Base-by-base conservation (phyloP, 2,888 invertebrate genomes). In the Meiosimyza decipiens region DNA sequence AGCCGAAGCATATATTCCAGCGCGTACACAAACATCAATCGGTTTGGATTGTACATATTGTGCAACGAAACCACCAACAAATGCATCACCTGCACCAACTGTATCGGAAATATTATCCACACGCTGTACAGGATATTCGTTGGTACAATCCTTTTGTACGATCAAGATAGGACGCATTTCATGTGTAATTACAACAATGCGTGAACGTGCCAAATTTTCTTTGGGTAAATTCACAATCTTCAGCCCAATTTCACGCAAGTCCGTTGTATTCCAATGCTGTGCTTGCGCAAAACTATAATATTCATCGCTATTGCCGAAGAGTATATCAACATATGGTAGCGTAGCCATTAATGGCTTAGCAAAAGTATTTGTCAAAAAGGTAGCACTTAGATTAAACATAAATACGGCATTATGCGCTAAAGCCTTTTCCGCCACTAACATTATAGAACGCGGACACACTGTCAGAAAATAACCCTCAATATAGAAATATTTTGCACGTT, bases 31-130 rank as follows among this genome's bases (percentile, higher is more conserved):
- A 0, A 91, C 90, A 47, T 92, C 92, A 55, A 95, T 87, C 1
- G 92, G 85, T 81, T 92, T 91, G 1, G 90, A 91, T 82, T 92
- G 90, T 65, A 97, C 90, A 82, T 93, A 90, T 87, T 98, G 97
- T 12, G 97, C 91, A 66, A 99, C 87, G 86, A 98, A 99, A 5
- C 99, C 99, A 77, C 99, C 99, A 59, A 95, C 93, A 88, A 99
- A 99, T 1, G 98, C 98, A 89, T 99, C 99, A 0, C 99, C 99
- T 68, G 99, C 99, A 9, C 99, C 99, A 87, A 99, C 99, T 0
- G 99, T 99, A 85, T 99, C 99, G 0, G 98, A 92, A 69, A 99
- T 92, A 83, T 95, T 90, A 33, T 95, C 93, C 52, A 97, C 85
- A 55, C 87, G 87, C 0, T 87, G 87, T 0, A 95, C 94, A 0